Conservation (phyloP, 2,888 invertebrate species). For the Neoaliturus tenellus region DNA sequence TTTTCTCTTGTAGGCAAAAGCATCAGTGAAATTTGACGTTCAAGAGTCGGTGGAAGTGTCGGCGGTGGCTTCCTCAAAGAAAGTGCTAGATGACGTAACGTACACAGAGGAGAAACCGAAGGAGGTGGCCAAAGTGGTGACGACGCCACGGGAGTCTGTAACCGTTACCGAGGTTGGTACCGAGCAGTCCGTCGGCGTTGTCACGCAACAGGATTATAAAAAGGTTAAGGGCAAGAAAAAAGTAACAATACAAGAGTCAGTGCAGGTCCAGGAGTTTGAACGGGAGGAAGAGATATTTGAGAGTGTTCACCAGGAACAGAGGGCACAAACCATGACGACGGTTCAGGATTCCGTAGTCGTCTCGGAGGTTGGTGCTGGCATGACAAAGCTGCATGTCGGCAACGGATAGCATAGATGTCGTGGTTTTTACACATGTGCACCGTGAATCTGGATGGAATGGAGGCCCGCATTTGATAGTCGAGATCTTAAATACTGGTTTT, state of each 20-base stretch:
- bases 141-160: constrained; percentile 74
- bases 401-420: constrained; percentile 27
- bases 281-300: constrained; percentile 63
- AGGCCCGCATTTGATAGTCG: not conserved
- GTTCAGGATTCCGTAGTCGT: constrained; percentile 60
- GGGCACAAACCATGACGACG: constrained; percentile 61
- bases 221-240: constrained; percentile 70
- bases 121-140: constrained; percentile 69
- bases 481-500: not conserved
- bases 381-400: constrained; percentile 20
- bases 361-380: constrained; percentile 48
- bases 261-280: constrained; percentile 66
- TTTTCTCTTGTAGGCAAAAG: constrained; percentile 70
- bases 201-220: constrained; percentile 67
- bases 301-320: constrained; percentile 48
- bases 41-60: constrained; percentile 68
- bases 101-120: constrained; percentile 62
- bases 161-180: constrained; percentile 70
- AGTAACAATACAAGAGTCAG: constrained; percentile 67
- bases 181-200: constrained; percentile 69
- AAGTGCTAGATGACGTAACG: constrained; percentile 65
- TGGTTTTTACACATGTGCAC: not conserved
- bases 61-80: constrained; percentile 67
- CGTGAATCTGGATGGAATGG: constrained; percentile 22
- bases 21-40: constrained; percentile 70